phyloP scores from a whole-genome alignment of 1,140 invertebrate genomes.

The Bombus difficillimus region DNA sequence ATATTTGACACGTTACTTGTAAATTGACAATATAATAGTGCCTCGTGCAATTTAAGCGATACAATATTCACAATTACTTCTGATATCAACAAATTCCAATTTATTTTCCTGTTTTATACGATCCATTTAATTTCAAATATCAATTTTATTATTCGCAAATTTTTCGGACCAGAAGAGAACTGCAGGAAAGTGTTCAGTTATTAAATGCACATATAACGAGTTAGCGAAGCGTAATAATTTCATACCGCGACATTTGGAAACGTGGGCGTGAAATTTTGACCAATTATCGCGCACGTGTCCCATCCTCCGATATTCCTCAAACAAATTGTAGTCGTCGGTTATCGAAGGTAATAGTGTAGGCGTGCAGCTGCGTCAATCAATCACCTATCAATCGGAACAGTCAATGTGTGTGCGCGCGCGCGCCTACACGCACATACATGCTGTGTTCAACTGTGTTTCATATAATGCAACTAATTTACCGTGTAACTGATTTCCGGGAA shows the following conservation, averaged over 20 bases:
- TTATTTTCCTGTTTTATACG: not conserved
- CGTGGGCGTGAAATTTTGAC: not conserved
- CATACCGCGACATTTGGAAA: not conserved
- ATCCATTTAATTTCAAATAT: not conserved
- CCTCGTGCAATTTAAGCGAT: not conserved
- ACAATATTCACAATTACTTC: not conserved
- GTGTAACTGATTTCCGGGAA: not conserved
- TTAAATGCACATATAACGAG: not conserved
- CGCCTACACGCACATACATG: not conserved
- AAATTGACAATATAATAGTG: not conserved
- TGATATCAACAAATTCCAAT: not conserved
- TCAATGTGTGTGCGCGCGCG: not conserved
- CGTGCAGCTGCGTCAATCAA: constrained; percentile 17
- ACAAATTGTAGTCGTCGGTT: not conserved
- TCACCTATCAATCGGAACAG: constrained; percentile 21
- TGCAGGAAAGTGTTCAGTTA: not conserved
- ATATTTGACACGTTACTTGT: not conserved
- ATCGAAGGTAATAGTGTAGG: not conserved
- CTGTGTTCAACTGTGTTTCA: not conserved
- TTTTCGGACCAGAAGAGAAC: not conserved
- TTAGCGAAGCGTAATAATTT: not conserved
- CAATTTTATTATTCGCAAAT: not conserved
- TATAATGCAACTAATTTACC: constrained; percentile 32
- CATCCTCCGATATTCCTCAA: not conserved
- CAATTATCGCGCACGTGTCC: not conserved